Evolutionary conservation across 2,888 invertebrate genomes (phyloP).

Genomic region (Cryptocheilus praepositus): DNA sequence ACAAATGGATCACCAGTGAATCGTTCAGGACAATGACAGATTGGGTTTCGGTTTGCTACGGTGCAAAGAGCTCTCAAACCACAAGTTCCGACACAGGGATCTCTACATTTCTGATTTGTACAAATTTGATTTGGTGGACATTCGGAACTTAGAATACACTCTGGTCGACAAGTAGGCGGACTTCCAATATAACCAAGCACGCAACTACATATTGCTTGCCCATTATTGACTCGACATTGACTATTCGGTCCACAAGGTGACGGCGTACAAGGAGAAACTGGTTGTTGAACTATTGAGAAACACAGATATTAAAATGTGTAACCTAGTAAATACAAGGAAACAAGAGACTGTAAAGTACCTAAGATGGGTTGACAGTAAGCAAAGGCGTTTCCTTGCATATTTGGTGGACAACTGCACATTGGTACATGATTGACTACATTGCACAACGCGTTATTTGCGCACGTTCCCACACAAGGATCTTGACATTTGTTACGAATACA

Average conservation of each 20-base stretch:
- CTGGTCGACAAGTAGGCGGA: constrained; percentile 73
- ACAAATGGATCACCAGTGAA: constrained; percentile 75
- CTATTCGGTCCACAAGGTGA: constrained; percentile 76
- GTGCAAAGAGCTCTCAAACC: constrained; percentile 85
- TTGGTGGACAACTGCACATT: constrained; percentile 82
- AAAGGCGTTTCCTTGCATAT: constrained; percentile 86
- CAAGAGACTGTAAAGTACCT: constrained; percentile 72
- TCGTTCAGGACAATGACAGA: constrained; percentile 82
- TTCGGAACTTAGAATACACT: constrained; percentile 79
- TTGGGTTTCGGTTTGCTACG: constrained; percentile 84
- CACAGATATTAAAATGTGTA: neutral
- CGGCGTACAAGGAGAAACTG: constrained; percentile 72
- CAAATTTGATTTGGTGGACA: constrained; percentile 89
- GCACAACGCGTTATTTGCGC: constrained; percentile 83
- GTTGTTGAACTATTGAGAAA: constrained; percentile 46
- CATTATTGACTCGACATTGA: constrained; percentile 71
- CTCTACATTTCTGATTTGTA: constrained; percentile 85
- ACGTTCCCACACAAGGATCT: constrained; percentile 85
- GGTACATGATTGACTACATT: constrained; percentile 85
- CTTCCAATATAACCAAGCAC: constrained; percentile 70
- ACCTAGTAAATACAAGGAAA: too few species aligned
- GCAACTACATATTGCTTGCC: constrained; percentile 72
- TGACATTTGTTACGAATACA: constrained; percentile 82
- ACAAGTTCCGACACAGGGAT: constrained; percentile 88
- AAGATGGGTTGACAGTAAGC: constrained; percentile 78